Conservation (phyloP, 2,113 vertebrate species). For the Eulemur rufifrons region DNA sequence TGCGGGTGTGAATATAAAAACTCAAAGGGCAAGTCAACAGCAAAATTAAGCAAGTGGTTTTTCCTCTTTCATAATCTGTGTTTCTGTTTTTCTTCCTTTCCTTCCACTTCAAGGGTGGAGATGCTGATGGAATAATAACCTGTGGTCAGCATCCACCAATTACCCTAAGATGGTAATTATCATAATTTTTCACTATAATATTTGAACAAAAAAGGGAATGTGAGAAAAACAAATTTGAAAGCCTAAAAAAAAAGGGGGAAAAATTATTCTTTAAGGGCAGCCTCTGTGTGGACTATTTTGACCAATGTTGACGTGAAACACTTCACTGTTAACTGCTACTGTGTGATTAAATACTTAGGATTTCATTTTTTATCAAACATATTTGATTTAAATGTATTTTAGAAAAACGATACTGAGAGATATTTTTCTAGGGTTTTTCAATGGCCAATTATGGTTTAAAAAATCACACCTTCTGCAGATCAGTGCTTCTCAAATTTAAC, state of each 20-base stretch:
- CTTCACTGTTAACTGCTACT: background rate
- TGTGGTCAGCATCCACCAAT: constrained; percentile 4
- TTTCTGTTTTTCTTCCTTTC: background rate
- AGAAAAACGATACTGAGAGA: background rate
- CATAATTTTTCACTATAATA: constrained; percentile 26
- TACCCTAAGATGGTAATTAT: constrained; percentile 34
- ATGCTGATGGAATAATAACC: constrained; percentile 4
- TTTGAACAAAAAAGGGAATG: background rate
- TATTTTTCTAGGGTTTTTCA: background rate
- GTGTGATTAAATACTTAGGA: constrained; percentile 13
- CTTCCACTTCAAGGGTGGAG: background rate
- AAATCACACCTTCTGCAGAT: background rate
- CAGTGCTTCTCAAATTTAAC: background rate
- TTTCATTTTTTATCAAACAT: background rate
- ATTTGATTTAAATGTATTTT: background rate
- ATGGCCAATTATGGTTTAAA: background rate
- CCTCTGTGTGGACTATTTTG: background rate
- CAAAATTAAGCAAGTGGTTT: background rate
- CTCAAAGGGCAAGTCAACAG: constrained; percentile 46
- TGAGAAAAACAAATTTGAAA: constrained; percentile 34
- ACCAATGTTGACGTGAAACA: background rate
- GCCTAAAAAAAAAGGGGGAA: background rate
- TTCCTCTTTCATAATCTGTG: background rate
- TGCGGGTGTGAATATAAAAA: constrained; percentile 35
- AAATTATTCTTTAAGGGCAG: background rate